These are phyloP conservation scores for Pteruthius melanotis DNA, from an alignment of 2,113 vertebrate species.

Conservation along the genomic window DNA sequence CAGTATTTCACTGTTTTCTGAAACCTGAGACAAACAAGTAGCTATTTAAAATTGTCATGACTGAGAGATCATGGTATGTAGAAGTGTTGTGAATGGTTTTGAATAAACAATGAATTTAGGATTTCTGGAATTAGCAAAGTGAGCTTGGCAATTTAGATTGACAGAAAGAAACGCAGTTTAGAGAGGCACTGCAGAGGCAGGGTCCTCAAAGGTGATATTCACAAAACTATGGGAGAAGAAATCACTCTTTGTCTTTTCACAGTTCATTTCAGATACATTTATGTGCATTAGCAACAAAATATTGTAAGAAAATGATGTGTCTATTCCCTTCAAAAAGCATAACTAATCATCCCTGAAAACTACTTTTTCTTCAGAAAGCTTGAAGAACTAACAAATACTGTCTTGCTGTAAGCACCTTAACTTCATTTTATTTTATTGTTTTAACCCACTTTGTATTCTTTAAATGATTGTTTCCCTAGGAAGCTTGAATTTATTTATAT, in stretches of 20 bases:
- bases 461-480: not conserved
- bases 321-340: not conserved
- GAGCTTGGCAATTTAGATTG: not conserved
- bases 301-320: not conserved
- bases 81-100: not conserved
- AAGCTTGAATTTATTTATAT: not conserved
- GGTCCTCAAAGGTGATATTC: not conserved
- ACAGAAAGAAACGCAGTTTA: not conserved
- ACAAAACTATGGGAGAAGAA: not conserved
- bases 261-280: not conserved
- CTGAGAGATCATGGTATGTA: not conserved
- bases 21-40: conserved; percentile 9
- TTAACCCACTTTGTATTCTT: not conserved
- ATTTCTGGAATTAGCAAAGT: not conserved
- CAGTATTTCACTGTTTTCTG: conserved; percentile 27
- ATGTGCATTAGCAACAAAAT: not conserved
- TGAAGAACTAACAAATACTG: not conserved
- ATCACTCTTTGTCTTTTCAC: not conserved
- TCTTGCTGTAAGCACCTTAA: not conserved
- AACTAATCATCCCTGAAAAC: not conserved
- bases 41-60: not conserved
- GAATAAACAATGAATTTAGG: conserved; percentile 10
- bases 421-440: not conserved
- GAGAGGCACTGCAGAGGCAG: not conserved
- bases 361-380: not conserved